phyloP scores from a whole-genome alignment of 1,140 invertebrate species.

The Eriocheir sinensis region DNA sequence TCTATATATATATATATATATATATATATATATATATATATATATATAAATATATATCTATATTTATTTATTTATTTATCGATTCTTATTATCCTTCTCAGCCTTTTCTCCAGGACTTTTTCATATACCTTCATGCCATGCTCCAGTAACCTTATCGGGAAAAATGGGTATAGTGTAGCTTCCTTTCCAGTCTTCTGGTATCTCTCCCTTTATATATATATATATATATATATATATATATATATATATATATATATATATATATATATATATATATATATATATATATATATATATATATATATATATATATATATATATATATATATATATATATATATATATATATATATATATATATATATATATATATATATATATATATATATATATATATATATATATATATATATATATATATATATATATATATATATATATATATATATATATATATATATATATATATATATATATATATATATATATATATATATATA shows the following conservation, averaged over 20 bases:
- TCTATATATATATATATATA: too few species aligned
- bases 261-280: not conserved
- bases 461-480: constrained; percentile 48
- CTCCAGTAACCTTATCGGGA: too few species aligned
- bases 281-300: not conserved
- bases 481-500: constrained; percentile 58
- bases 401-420: constrained; percentile 56
- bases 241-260: too few species aligned
- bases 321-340: not conserved
- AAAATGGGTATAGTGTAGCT: too few species aligned
- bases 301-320: constrained; percentile 32
- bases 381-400: constrained; percentile 58
- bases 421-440: constrained; percentile 52
- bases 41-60: too few species aligned
- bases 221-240: not conserved
- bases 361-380: constrained; percentile 3
- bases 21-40: too few species aligned
- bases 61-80: too few species aligned
- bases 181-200: too few species aligned
- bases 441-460: not conserved
- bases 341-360: constrained; percentile 34
- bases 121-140: too few species aligned
- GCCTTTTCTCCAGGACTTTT: too few species aligned
- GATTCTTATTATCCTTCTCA: too few species aligned
- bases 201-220: not conserved